These are phyloP conservation scores for Siniperca scherzeri DNA, from an alignment of 2,797 vertebrate species.

Conservation along the genomic window DNA sequence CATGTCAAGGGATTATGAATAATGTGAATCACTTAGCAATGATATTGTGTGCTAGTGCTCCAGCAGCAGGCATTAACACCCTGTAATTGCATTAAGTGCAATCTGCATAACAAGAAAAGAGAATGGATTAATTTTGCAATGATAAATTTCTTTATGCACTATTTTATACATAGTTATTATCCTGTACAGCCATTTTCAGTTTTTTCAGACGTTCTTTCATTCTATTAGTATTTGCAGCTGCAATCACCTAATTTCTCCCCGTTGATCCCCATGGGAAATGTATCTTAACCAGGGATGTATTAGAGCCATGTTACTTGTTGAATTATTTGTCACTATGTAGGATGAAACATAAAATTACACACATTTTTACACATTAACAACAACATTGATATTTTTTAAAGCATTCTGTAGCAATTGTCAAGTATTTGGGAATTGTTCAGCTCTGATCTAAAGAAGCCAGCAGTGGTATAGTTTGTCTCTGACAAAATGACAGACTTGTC, in stretches of 20 bases:
- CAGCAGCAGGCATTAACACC: constrained; percentile 51
- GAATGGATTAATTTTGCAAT: constrained; percentile 60
- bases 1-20: constrained; percentile 68
- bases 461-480: background rate
- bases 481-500: background rate
- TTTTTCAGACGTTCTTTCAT: constrained; percentile 6
- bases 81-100: constrained; percentile 71
- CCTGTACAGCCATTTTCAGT: background rate
- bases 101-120: constrained; percentile 65
- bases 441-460: constrained; percentile 16
- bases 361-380: constrained; percentile 19
- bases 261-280: constrained; percentile 18
- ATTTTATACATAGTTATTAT: constrained; percentile 16
- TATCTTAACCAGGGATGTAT: constrained; percentile 5
- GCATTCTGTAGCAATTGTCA: constrained; percentile 22
- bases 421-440: background rate
- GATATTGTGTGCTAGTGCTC: constrained; percentile 44
- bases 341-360: constrained; percentile 7
- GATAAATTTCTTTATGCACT: constrained; percentile 23
- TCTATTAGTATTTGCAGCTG: constrained; percentile 22
- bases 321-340: constrained; percentile 15
- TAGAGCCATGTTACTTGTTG: background rate
- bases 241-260: constrained; percentile 17
- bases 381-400: background rate
- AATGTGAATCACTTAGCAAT: constrained; percentile 61